These are phyloP conservation scores for Gymnarchus niloticus DNA, from an alignment of 2,113 vertebrate species.

Conservation along the genomic window DNA sequence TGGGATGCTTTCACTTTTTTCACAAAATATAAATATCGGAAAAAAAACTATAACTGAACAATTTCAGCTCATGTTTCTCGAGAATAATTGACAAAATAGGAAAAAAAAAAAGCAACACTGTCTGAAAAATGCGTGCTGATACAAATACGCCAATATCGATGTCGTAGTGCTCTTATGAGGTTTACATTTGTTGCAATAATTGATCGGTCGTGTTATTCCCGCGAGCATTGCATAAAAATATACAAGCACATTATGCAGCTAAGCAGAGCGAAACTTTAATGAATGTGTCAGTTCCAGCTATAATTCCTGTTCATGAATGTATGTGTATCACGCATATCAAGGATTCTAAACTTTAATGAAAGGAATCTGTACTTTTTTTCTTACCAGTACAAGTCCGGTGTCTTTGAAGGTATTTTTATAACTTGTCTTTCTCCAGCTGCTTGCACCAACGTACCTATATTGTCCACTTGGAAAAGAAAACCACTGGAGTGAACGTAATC, in stretches of 20 bases:
- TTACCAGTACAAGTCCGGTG: constrained; percentile 19
- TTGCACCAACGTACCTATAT: background rate
- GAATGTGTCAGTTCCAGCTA: background rate
- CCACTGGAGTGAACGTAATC: background rate
- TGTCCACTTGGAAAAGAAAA: constrained; percentile 13
- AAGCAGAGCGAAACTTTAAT: background rate
- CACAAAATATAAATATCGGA: too few relatives aligned
- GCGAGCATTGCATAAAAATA: background rate
- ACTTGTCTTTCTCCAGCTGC: background rate
- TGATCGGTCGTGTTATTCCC: background rate
- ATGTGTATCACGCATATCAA: background rate
- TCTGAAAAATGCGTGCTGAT: background rate
- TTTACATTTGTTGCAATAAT: background rate
- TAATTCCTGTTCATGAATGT: background rate
- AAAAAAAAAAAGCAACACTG: too few relatives aligned
- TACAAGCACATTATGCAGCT: background rate
- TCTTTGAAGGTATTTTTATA: background rate
- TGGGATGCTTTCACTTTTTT: too few relatives aligned
- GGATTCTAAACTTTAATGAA: background rate
- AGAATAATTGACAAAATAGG: too few relatives aligned
- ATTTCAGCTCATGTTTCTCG: background rate
- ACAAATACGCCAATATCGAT: background rate
- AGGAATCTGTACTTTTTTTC: background rate
- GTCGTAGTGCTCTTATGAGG: background rate
- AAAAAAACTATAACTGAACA: background rate